Conservation (phyloP, 2,113 vertebrate genomes). For the Apteryx owenii region DNA sequence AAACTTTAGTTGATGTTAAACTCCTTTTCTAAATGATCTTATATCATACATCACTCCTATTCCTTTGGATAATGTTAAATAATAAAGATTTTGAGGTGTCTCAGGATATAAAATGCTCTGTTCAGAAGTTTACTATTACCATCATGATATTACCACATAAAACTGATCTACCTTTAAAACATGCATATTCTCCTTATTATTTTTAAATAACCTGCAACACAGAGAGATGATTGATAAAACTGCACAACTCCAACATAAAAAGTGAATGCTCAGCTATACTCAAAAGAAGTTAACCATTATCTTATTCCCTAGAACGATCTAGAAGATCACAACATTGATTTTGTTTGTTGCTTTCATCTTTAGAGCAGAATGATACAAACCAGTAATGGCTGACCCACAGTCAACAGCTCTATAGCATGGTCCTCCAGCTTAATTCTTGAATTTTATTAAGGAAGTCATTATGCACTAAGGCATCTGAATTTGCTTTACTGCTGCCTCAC, state of each 20-base stretch:
- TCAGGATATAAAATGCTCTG: background rate
- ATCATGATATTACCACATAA: background rate
- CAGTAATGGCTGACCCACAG: background rate
- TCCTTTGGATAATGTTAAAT: background rate
- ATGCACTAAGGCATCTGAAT: background rate
- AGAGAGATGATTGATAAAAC: background rate
- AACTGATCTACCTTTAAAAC: background rate
- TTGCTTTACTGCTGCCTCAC: background rate
- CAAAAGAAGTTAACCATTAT: background rate
- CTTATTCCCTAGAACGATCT: fast-evolving
- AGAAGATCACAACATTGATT: background rate
- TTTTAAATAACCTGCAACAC: background rate
- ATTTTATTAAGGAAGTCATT: background rate
- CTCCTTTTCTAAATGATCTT: background rate
- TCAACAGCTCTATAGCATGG: background rate
- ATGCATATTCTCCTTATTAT: fast-evolving
- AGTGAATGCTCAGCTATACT: background rate
- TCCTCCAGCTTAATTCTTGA: background rate
- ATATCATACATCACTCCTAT: background rate
- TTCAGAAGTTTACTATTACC: background rate
- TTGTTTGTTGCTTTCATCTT: background rate
- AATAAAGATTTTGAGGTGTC: background rate
- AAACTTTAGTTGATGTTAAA: background rate
- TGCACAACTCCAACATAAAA: background rate
- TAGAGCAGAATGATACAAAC: background rate